A percentile compares a stretch with the other conserved stretches of the same genome.
phyloP scores from a whole-genome alignment of 2,797 vertebrate species.

The Peromyscus aztecus region DNA sequence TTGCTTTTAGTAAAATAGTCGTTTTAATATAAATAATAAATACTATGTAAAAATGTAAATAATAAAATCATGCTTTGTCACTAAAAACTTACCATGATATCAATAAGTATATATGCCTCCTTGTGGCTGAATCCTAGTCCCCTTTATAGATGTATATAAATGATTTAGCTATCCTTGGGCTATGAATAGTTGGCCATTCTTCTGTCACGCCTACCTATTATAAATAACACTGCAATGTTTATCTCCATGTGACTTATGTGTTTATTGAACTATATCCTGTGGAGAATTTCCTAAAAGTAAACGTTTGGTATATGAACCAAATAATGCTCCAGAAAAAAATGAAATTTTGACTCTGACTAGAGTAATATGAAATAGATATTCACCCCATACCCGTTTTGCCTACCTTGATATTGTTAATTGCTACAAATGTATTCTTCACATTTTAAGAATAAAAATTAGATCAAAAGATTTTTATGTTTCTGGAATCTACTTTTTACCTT shows the following conservation, averaged over 20 bases:
- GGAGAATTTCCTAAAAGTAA: not conserved
- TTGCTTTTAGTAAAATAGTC: conserved; percentile 27
- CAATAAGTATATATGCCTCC: not conserved
- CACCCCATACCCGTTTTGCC: not conserved
- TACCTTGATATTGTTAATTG: not conserved
- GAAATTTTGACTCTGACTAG: conserved; percentile 10
- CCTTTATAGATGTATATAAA: conserved; percentile 55
- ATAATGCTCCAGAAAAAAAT: conserved; percentile 25
- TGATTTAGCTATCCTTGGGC: not conserved
- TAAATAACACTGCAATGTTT: conserved; percentile 40
- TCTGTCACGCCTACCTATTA: conserved; percentile 56
- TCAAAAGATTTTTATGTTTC: conserved; percentile 25
- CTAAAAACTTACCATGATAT: conserved; percentile 43
- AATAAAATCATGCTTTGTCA: conserved; percentile 19
- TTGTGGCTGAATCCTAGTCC: conserved; percentile 1
- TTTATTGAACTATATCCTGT: conserved; percentile 39
- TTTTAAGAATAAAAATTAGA: conserved; percentile 44
- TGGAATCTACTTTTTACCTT: not conserved
- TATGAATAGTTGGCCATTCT: conserved; percentile 31
- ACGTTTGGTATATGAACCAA: conserved; percentile 30
- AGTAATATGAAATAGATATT: not conserved
- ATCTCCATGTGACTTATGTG: not conserved
- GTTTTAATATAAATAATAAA: not conserved
- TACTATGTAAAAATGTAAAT: not conserved
- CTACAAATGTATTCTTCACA: conserved; percentile 46